Conservation (phyloP, 2,797 vertebrate genomes). For the Pangasius macronema region DNA sequence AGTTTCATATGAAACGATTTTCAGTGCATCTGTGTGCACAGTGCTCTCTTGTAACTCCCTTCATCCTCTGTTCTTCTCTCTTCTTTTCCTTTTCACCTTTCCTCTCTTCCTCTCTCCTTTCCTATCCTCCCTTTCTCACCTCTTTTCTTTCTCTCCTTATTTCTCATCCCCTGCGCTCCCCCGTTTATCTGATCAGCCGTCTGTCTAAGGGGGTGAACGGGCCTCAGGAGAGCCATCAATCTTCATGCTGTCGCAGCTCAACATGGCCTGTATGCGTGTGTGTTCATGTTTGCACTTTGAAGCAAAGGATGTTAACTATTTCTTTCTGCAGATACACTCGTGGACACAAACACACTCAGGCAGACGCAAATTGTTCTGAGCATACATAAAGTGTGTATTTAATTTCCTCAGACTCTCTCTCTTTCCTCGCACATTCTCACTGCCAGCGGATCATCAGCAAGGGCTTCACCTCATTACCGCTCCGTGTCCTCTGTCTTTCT, state of each 20-base stretch:
- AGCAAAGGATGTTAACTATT: constrained; percentile 11
- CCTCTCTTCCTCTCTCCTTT: constrained; percentile 45
- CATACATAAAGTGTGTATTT: constrained; percentile 20
- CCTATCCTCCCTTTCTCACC: background rate
- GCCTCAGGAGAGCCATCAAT: constrained; percentile 79
- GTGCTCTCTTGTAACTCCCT: constrained; percentile 21
- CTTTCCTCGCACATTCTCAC: background rate
- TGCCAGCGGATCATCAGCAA: background rate
- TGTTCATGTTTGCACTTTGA: constrained; percentile 21
- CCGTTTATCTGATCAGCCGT: constrained; percentile 57
- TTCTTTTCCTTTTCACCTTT: constrained; percentile 54
- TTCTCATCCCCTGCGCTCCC: constrained; percentile 25
- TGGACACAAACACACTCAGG: constrained; percentile 8
- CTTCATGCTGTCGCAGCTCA: constrained; percentile 69
- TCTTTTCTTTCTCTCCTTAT: constrained; percentile 13
- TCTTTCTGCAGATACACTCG: constrained; percentile 17
- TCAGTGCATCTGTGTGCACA: background rate
- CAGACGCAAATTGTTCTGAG: background rate
- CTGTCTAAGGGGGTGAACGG: constrained; percentile 48
- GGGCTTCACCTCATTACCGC: constrained; percentile 17
- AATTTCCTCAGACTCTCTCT: background rate
- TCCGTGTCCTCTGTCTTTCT: background rate
- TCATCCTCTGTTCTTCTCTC: constrained; percentile 52
- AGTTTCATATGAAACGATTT: constrained; percentile 10
- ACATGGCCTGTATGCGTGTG: constrained; percentile 29